Evolutionary conservation across 2,888 invertebrate genomes (phyloP), one percentile per base, ranked within the genome.

Genomic region (Julus scandinavius): DNA sequence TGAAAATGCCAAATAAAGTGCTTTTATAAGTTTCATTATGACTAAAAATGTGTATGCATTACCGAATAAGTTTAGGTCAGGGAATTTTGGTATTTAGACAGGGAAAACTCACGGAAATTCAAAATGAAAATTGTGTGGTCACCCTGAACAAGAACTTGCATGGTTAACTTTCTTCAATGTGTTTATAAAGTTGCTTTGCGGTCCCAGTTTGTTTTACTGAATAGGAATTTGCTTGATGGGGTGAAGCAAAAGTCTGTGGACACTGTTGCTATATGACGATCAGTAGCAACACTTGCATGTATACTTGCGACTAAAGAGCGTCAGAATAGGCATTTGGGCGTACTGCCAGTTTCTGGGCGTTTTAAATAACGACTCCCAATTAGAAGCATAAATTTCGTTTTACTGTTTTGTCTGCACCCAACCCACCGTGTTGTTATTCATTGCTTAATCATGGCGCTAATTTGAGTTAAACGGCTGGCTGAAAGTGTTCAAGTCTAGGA

Each of bases 311-410:
- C n/a, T 63, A 20, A 20, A 20, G n/a, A 63, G 63, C 20, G 17
- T 63, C 63, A n/a, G 63, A 63, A 20, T 9, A 20, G n/a, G n/a
- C 63, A 63, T 58, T n/a, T 63, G 63, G 63, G 63, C 63, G 63
- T 63, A 5, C 63, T 63, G 63, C 63, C 63, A 63, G 63, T n/a
- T 63, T 63, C 63, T 2, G 17, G 63, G 63, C 20, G 63, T 63
- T 63, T 63, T 50, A 63, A 63, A 63, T 63, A 63, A 63, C 63
- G 63, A 63, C 63, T 63, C 63, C 63, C 63, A 63, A 63, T 63
- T 63, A 20, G 63, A n/a, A 63, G 63, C 63, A n/a, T 63, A 63
- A 63, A 63, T 63, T 63, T 7, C 63, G 63, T 63, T 63, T 63
- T 63, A 63, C 63, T 63, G 20, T n/a, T 63, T 63, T 63, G 17